A percentile compares a stretch with the other conserved stretches of the same genome.
These are phyloP conservation scores for Poecilia wingei DNA, from an alignment of 2,797 vertebrate species.

Conservation along the genomic window DNA sequence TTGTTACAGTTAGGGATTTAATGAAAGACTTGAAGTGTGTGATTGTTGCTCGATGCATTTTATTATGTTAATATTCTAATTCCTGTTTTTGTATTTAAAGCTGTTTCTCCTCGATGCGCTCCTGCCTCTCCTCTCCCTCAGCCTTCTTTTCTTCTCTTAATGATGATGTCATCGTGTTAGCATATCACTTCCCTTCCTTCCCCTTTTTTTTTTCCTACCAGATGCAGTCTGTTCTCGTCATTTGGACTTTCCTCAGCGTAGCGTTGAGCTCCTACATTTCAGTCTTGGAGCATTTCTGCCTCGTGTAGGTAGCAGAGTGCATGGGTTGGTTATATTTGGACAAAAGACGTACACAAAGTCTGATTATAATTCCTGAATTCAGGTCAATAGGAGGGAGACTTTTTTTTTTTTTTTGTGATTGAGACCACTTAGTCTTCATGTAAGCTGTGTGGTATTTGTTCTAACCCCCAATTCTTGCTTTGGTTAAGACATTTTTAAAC, in stretches of 20 bases:
- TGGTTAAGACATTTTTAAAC: conserved; percentile 46
- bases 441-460: conserved; percentile 62
- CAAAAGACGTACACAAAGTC: conserved; percentile 55
- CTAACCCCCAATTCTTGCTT: conserved; percentile 43
- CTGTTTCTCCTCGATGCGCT: conserved; percentile 49
- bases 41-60: conserved; percentile 39
- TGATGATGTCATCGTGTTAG: conserved; percentile 73
- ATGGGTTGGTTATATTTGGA: conserved; percentile 65
- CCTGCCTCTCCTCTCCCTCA: conserved; percentile 35
- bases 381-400: conserved; percentile 62
- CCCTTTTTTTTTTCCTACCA: conserved; percentile 4
- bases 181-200: conserved; percentile 45
- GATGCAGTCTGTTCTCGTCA: conserved; percentile 44
- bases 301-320: conserved; percentile 54
- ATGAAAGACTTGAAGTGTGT: conserved; percentile 52
- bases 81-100: conserved; percentile 44
- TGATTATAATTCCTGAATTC: conserved; percentile 69
- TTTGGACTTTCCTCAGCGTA: conserved; percentile 48
- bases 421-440: conserved; percentile 37
- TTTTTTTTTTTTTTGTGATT: conserved; percentile 32
- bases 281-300: conserved; percentile 55
- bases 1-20: conserved; percentile 79
- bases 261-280: conserved; percentile 43
- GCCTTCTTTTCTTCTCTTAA: conserved; percentile 51
- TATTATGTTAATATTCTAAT: conserved; percentile 55